Base-by-base conservation (phyloP, 1,140 invertebrate species). In the Drosophila truncata region DNA sequence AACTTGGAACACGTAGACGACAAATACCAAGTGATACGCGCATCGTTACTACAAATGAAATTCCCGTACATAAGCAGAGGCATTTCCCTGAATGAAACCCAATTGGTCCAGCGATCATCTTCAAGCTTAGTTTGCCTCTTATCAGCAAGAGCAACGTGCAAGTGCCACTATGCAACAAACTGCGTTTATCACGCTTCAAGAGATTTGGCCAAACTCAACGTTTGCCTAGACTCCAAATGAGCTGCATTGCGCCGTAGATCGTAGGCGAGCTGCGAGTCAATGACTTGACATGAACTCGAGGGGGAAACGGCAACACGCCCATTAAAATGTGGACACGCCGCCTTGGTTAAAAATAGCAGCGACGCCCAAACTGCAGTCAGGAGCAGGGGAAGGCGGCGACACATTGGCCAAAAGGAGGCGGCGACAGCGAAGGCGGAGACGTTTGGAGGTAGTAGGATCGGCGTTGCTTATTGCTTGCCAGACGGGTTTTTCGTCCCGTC, bases 281-380 rank as follows among this genome's bases (percentile, higher is more conserved):
- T 88, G 84, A 87, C 84, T 80, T 80, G 65, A 80, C 64, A 72
- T 87, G 84, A 87, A 87, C 84, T 88, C 84, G 58, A 61, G 64
- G 52, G 81, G 79, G 77, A 79, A 65, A 23, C 52, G 52, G 14
- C 63, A 82, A 69, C 60, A 71, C 59, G 52, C 58, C 71, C 57
- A 37, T 57, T 60, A 69, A 54, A 84, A 67, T 67, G 57, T 52
- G 42, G 59, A 72, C 31, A 35, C 54, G 72, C 44, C 57, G 44
- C 64, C 58, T 67, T 78, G 84, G 41, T 63, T 80, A 87, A 54
- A 88, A 88, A 87, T 87, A 87, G 62, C 63, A 42, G 37, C 60
- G 46, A 39, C 69, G 69, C 66, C 66, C 69, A 60, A 72, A 72
- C 27, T 72, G 69, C 69, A 72, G 44, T 35, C 20, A 59, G 42